phyloP scores from a whole-genome alignment of 2,888 invertebrate genomes.

The Conchocele bisecta region DNA sequence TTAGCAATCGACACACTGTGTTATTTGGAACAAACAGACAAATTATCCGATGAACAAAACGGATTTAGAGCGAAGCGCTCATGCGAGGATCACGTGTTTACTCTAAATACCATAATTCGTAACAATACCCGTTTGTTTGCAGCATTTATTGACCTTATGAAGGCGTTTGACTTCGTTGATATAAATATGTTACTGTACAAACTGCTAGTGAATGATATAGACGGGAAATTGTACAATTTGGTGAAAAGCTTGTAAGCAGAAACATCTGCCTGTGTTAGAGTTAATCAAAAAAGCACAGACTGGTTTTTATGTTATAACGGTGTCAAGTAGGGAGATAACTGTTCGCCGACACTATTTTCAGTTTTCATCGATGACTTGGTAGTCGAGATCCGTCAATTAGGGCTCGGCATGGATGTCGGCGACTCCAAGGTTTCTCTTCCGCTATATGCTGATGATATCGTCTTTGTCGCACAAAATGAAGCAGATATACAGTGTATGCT shows the following conservation, averaged over 20 bases:
- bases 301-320: conserved; percentile 23
- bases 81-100: conserved; percentile 27
- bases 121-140: conserved; percentile 20
- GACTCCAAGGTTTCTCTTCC: conserved; percentile 8
- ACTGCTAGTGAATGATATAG: neutral
- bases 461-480: conserved; percentile 2
- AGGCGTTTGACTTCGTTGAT: conserved; percentile 22
- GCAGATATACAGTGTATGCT: conserved; percentile 7
- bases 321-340: conserved; percentile 19
- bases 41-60: conserved; percentile 30
- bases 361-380: conserved; percentile 19
- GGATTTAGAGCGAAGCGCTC: conserved; percentile 1
- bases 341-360: conserved; percentile 32
- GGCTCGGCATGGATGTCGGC: conserved; percentile 16
- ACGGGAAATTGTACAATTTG: conserved; percentile 4
- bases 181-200: conserved; percentile 10
- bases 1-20: conserved; percentile 30
- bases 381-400: conserved; percentile 23
- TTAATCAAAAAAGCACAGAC: conserved; percentile 25
- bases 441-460: conserved; percentile 31
- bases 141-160: conserved; percentile 22
- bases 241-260: conserved; percentile 1
- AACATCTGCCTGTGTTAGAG: conserved; percentile 7
- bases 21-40: conserved; percentile 22
- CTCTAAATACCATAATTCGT: conserved; percentile 86